Base-by-base conservation (phyloP, 2,797 vertebrate genomes). In the Acanthopagrus latus region DNA sequence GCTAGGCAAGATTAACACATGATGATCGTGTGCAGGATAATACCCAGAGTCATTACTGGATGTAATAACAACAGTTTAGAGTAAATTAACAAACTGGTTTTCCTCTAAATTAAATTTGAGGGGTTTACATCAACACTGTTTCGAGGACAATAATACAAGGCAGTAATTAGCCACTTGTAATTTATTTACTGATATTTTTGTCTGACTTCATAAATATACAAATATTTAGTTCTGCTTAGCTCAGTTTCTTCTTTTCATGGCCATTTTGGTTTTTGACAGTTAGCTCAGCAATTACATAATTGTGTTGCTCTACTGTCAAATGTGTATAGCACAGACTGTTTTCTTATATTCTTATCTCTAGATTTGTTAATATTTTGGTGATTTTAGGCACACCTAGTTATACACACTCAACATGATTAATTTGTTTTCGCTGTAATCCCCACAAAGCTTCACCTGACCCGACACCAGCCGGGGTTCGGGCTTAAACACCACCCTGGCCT, bases 381-480 rank as follows among this genome's bases (percentile, higher is more conserved):
- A 69, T 76, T 29, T 75, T 64, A 33, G 50, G 41, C 38, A 1
- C 38, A 55, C 41, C 12, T 18, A 52, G 23, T 47, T 64, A 64
- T 51, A 47, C 20, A 29, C 27, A 67, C 71, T 81, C 64, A 75
- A 65, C 48, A 60, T 58, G 58, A 84, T 84, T 78, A 46, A 76
- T 83, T 83, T 86, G 72, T 86, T 88, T 86, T 86, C 2, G 14
- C 69, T 71, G 5, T 88, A 83, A 86, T 88, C 88, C 67, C 74
- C 56, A 52, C 74, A 88, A 81, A 90, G 81, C 86, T 84, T 92
- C 83, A 90, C 81, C 86, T 91, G 90, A 93, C 84, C 85, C 71
- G 6, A 85, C 82, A 88, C 65, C 84, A 81, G 79, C 84, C 68
- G 25, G 47, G 62, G 64, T 83, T 76, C 10, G 2, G 59, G 64